Percentiles rank a stretch among this genome's conserved stretches.
Evolutionary conservation across 2,888 invertebrate species (phyloP).

Genomic region (Dromius quadrimaculatus): DNA sequence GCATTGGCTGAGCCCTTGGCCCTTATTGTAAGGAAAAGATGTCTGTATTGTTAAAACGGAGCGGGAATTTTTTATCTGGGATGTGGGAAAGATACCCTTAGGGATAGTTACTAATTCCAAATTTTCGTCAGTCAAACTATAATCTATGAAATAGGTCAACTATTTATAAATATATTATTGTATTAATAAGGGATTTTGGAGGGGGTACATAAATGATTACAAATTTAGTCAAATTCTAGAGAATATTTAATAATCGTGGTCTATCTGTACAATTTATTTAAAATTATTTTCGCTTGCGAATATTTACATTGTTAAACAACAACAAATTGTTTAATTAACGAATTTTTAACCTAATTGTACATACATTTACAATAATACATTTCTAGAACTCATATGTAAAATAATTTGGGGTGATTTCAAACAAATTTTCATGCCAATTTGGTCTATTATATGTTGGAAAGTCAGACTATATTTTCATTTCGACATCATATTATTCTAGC

Average conservation of each 20-base stretch:
- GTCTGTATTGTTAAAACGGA: constrained; percentile 5
- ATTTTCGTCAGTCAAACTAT: too few species aligned
- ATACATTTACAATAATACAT: constrained; percentile 62
- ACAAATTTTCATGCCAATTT: too few species aligned
- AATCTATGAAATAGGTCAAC: too few species aligned
- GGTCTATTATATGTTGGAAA: too few species aligned
- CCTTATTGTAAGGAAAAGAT: background rate
- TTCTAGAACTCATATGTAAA: constrained; percentile 46
- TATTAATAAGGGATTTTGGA: background rate
- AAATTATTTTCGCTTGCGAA: constrained; percentile 63
- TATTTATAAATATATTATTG: too few species aligned
- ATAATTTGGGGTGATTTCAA: too few species aligned
- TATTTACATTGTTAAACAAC: constrained; percentile 62
- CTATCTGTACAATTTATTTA: constrained; percentile 65
- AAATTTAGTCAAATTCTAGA: constrained; percentile 46
- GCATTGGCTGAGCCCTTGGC: constrained; percentile 25
- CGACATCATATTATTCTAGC: too few species aligned
- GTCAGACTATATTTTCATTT: too few species aligned
- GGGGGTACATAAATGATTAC: background rate
- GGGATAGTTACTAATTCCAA: too few species aligned
- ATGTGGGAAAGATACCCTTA: too few species aligned
- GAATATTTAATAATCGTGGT: constrained; percentile 54
- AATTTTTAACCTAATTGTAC: constrained; percentile 60
- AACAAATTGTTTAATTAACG: constrained; percentile 60
- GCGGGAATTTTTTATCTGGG: too few species aligned